Percentiles rank a stretch among this genome's conserved stretches.
Conservation (phyloP, 2,113 vertebrate genomes). For the Pseudonaja textilis region DNA sequence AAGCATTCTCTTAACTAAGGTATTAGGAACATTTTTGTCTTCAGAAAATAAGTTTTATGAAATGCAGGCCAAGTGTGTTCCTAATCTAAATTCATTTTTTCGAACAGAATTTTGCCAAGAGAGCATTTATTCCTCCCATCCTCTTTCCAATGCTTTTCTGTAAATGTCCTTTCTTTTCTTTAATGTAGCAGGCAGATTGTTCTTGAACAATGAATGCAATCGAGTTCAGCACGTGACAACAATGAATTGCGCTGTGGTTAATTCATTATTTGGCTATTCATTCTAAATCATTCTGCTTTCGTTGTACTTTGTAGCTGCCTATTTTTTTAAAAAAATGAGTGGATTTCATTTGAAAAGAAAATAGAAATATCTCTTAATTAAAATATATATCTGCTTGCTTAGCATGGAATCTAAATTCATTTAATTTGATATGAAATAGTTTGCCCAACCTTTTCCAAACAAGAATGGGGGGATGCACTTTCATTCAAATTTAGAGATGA, state of each 20-base stretch:
- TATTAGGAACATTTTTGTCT: not conserved
- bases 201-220: not conserved
- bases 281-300: conserved; percentile 23
- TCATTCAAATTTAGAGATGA: not conserved
- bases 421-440: not conserved
- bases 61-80: conserved; percentile 5
- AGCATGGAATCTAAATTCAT: not conserved
- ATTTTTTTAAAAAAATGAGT: not conserved
- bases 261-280: conserved; percentile 38
- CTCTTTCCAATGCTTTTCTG: conserved; percentile 3
- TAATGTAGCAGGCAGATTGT: conserved; percentile 16
- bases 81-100: not conserved
- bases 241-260: conserved; percentile 13
- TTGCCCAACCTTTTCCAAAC: not conserved
- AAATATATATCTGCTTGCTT: not conserved
- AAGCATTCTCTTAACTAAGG: not conserved
- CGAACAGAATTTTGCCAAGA: conserved; percentile 17
- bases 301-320: conserved; percentile 33
- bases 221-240: not conserved
- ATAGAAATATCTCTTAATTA: not conserved
- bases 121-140: not conserved
- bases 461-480: not conserved
- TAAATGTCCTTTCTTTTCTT: conserved; percentile 10
- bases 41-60: not conserved
- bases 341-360: not conserved